phyloP scores from a whole-genome alignment of 2,888 invertebrate genomes.

The Exephanes ischioxanthus region DNA sequence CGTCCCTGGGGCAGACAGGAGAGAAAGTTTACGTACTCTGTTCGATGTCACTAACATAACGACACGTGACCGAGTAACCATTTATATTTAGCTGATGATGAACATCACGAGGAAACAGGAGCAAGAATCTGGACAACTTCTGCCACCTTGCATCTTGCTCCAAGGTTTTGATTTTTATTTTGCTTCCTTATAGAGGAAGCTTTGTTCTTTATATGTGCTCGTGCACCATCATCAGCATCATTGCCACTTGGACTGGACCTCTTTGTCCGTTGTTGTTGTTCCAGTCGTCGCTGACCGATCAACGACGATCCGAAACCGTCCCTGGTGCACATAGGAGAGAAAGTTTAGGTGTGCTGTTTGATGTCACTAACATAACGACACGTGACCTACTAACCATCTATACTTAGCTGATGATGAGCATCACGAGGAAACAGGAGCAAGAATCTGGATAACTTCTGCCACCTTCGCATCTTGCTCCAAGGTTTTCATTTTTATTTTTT shows the following conservation, averaged over 20 bases:
- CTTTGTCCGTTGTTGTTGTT: background rate
- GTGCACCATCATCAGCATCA: conserved; percentile 4
- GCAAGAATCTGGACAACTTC: conserved; percentile 13
- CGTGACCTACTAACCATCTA: background rate
- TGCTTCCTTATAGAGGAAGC: no score
- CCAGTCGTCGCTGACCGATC: conserved; percentile 11
- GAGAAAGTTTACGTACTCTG: conserved; percentile 27
- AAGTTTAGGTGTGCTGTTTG: conserved; percentile 1
- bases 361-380: background rate
- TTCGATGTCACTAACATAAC: background rate
- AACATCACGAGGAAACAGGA: background rate
- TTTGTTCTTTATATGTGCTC: background rate
- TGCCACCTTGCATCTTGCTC: background rate
- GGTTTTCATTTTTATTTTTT: background rate
- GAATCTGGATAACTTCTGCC: background rate
- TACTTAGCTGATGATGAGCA: background rate
- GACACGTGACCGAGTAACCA: background rate
- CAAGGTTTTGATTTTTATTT: background rate
- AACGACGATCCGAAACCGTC: conserved; percentile 7
- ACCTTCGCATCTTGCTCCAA: background rate
- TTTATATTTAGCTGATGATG: background rate
- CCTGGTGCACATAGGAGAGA: conserved; percentile 22
- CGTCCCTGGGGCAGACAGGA: conserved; percentile 3
- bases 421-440: conserved; percentile 2
- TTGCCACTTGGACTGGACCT: background rate